Conservation (phyloP, 2,888 invertebrate genomes). For the Drosophila mettleri region DNA sequence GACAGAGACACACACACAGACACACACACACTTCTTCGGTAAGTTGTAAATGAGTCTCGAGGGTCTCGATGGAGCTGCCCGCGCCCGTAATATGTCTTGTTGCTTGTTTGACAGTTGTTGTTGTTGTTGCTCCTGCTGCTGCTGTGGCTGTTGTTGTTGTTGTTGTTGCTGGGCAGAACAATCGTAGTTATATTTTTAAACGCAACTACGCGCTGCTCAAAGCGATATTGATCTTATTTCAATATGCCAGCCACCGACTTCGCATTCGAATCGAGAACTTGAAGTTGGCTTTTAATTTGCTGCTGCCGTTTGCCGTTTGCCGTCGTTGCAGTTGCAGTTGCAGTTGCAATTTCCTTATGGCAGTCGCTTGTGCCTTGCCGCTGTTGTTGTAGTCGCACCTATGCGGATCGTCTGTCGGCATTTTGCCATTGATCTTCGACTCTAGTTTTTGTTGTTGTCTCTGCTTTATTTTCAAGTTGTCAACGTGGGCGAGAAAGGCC, state of each 20-base stretch:
- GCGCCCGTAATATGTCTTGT: conserved; percentile 75
- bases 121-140: conserved; percentile 23
- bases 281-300: conserved; percentile 69
- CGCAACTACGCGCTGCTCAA: conserved; percentile 76
- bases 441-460: conserved; percentile 21
- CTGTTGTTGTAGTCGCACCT: conserved; percentile 61
- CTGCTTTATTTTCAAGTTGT: conserved; percentile 57
- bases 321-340: conserved; percentile 48
- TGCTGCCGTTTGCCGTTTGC: conserved; percentile 48
- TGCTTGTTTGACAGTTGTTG: conserved; percentile 67
- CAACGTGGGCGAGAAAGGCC: conserved; percentile 59
- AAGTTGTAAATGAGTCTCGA: conserved; percentile 78
- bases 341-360: conserved; percentile 71
- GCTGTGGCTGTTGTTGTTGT: conserved; percentile 27
- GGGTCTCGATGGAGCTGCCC: conserved; percentile 59
- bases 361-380: conserved; percentile 44
- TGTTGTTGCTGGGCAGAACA: conserved; percentile 56
- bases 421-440: conserved; percentile 75
- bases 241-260: conserved; percentile 68
- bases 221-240: conserved; percentile 77
- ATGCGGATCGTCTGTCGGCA: conserved; percentile 59
- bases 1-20: conserved; percentile 24
- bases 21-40: conserved; percentile 52
- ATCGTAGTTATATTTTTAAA: conserved; percentile 77
- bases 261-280: conserved; percentile 36